Evolutionary conservation across 2,888 invertebrate species (phyloP), one percentile per base, ranked within the genome.

Genomic region (Drosophila barbarae): DNA sequence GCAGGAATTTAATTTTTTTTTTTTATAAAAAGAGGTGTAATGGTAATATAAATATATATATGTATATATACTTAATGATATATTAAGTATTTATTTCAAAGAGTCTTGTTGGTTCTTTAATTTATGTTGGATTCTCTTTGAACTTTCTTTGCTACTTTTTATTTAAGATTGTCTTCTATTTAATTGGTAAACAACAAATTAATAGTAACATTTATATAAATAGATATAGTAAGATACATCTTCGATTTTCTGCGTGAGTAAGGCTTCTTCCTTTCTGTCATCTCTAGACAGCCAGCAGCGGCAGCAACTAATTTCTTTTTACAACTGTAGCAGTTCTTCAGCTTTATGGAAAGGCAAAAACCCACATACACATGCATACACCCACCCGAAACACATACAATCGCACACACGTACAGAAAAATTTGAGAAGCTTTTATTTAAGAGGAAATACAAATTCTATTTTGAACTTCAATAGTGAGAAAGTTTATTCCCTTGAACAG

Each of bases 291-390:
- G 26, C 39, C 36, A 21, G 39, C 70, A 46, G 61, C 55, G 59
- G 39, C 38, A 39, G 65, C 80, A 85, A 85, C 79, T 79, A 85
- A 79, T 79, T 79, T 79, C 84, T 85, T 79, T 79, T 85, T 67
- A 83, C 77, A 79, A 79, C 85, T 85, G 81, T 77, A 68, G 84
- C 80, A 69, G 69, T 72, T 83, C 75, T 69, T 82, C 71, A 79
- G 85, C 85, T 73, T 71, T 73, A 79, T 78, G 75, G 64, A 56
- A 69, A 65, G 60, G 47, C 64, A 64, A 58, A 34, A 18, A 36
- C 39, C 30, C 61, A 15, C 63, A 44, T 53, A 10, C 18, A 41
- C 10, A 28, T 9, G 28, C 34, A 65, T 58, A n/a, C 61, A 39
- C 57, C 26, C 26, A 38, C 18, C 3, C 30, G 8, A 9, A 8